These are phyloP conservation scores for Copsychus sechellarum DNA, from an alignment of 2,113 vertebrate species.

Conservation along the genomic window DNA sequence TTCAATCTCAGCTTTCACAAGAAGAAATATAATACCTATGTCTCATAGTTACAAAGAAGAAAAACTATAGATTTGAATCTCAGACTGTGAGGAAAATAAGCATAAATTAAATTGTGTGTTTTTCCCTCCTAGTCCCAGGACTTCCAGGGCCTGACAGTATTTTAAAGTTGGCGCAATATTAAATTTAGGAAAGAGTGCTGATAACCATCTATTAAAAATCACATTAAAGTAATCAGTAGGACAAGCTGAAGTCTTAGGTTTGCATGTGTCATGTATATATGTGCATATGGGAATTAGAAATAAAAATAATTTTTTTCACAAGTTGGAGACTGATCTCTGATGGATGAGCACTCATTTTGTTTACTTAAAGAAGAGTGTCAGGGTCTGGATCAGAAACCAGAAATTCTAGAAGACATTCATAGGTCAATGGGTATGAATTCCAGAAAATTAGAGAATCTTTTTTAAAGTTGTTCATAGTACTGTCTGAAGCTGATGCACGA, in stretches of 20 bases:
- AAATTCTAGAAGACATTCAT: background rate
- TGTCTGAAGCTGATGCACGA: background rate
- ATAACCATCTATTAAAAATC: background rate
- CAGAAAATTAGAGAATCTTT: background rate
- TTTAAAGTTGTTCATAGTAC: background rate
- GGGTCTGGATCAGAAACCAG: background rate
- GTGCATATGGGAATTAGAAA: background rate
- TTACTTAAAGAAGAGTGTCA: background rate
- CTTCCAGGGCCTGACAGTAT: background rate
- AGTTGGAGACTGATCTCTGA: background rate
- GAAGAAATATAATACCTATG: background rate
- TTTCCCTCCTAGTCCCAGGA: background rate
- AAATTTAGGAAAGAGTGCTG: background rate
- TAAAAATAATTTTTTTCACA: background rate
- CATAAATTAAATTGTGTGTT: background rate
- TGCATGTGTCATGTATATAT: background rate
- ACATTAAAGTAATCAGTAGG: background rate
- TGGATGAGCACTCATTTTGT: background rate
- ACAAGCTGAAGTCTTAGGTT: background rate
- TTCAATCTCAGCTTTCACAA: background rate
- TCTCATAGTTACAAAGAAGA: background rate
- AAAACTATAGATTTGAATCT: background rate
- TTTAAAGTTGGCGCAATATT: background rate
- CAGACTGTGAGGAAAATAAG: background rate
- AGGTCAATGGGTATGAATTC: background rate